These are phyloP conservation scores for Margarornis squamiger DNA, from an alignment of 2,797 vertebrate genomes.

Conservation along the genomic window DNA sequence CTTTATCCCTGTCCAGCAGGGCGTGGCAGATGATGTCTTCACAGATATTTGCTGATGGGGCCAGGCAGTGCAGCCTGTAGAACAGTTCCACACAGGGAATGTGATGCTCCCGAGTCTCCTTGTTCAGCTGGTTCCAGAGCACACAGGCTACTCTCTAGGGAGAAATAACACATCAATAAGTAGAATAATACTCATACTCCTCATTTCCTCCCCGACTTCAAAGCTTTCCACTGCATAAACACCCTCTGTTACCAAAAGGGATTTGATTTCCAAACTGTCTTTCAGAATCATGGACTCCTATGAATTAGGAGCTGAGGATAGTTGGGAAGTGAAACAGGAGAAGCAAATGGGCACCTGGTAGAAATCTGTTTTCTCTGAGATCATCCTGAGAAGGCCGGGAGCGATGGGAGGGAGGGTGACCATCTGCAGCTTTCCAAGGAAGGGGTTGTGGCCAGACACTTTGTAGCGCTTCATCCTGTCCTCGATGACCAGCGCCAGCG, in stretches of 20 bases:
- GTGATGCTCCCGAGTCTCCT: slow-evolving; percentile 90
- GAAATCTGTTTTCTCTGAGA: slow-evolving; percentile 90
- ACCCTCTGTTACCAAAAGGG: not conserved
- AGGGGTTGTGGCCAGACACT: slow-evolving; percentile 82
- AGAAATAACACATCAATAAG: not conserved
- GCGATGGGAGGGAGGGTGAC: slow-evolving; percentile 90
- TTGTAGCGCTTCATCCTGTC: slow-evolving; percentile 91
- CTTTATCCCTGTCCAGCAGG: slow-evolving; percentile 89
- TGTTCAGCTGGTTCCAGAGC: slow-evolving; percentile 92
- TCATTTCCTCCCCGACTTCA: not conserved
- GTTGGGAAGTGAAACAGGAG: not conserved
- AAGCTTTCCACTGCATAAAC: not conserved
- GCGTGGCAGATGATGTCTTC: slow-evolving; percentile 96
- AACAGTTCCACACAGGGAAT: slow-evolving; percentile 93
- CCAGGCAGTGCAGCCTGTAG: slow-evolving; percentile 93
- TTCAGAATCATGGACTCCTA: not conserved
- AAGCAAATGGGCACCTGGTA: slow-evolving; percentile 83
- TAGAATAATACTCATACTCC: not conserved
- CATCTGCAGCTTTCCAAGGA: slow-evolving; percentile 92
- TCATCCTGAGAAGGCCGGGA: slow-evolving; percentile 81
- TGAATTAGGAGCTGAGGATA: not conserved
- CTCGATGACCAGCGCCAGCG: slow-evolving; percentile 91
- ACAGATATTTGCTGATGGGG: slow-evolving; percentile 89
- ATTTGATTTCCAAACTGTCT: not conserved
- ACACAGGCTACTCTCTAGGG: slow-evolving; percentile 87